Evolutionary conservation across 2,888 invertebrate species (phyloP).

Genomic region (Apomyelois bistriatella): DNA sequence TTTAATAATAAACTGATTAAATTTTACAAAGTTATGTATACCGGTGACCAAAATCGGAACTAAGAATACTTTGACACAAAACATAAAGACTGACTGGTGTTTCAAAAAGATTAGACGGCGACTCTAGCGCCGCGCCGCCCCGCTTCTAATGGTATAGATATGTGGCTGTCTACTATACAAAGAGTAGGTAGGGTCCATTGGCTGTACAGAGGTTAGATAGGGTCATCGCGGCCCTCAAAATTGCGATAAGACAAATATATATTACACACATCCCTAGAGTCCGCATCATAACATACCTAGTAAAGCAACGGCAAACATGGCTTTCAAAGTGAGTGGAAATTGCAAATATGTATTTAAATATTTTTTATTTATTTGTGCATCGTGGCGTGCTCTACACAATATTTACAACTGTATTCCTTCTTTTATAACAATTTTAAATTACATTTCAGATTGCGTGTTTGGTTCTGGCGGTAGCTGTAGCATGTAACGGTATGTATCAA

Average conservation of each 20-base stretch:
- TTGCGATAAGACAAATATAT: constrained; percentile 7
- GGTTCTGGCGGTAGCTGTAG: constrained; percentile 8
- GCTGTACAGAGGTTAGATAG: neutral
- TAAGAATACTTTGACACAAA: neutral
- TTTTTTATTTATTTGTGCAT: neutral
- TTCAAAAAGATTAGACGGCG: neutral
- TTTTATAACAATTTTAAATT: too few relatives aligned
- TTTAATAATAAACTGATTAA: neutral
- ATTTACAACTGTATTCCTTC: too few relatives aligned
- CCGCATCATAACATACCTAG: neutral
- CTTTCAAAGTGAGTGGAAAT: constrained; percentile 11
- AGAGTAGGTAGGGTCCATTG: too few relatives aligned
- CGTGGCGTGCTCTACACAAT: too few relatives aligned
- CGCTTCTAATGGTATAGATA: neutral
- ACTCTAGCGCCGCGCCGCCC: neutral
- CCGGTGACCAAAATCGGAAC: neutral
- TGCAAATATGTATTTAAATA: neutral
- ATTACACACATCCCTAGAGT: neutral
- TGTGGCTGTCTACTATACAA: too few relatives aligned
- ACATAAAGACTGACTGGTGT: too few relatives aligned
- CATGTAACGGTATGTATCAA: constrained; percentile 1
- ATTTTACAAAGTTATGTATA: neutral
- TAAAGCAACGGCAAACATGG: neutral
- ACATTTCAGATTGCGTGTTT: constrained; percentile 11
- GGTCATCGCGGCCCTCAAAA: neutral